These are phyloP conservation scores for Volucella inanis DNA, from an alignment of 2,888 invertebrate genomes.

Conservation along the genomic window DNA sequence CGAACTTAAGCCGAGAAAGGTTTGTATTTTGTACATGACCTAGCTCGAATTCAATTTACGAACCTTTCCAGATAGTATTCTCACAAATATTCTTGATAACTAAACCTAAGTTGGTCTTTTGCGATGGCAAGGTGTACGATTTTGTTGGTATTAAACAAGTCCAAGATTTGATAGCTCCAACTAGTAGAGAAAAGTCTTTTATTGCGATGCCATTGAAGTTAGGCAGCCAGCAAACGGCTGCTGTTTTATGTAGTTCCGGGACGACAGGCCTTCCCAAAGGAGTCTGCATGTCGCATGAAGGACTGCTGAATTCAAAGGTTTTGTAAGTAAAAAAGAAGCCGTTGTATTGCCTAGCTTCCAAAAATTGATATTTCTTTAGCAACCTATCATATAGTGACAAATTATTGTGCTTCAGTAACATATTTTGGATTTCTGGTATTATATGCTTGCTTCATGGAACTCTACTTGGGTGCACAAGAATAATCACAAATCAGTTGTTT, in stretches of 20 bases:
- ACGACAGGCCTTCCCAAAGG: slow-evolving; percentile 75
- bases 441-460: slow-evolving; percentile 62
- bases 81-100: slow-evolving; percentile 80
- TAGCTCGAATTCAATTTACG: no score
- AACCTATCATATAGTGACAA: slow-evolving; percentile 42
- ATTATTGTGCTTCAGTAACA: slow-evolving; percentile 75
- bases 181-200: slow-evolving; percentile 61
- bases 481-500: slow-evolving; percentile 75
- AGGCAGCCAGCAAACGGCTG: slow-evolving; percentile 70
- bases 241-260: slow-evolving; percentile 75
- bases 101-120: slow-evolving; percentile 81
- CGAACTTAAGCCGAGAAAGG: no score
- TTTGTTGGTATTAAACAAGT: slow-evolving; percentile 65
- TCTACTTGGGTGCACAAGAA: slow-evolving; percentile 56
- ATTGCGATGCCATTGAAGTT: slow-evolving; percentile 33
- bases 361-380: slow-evolving; percentile 20
- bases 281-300: slow-evolving; percentile 73
- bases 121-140: slow-evolving; percentile 79
- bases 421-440: slow-evolving; percentile 77
- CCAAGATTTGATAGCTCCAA: slow-evolving; percentile 66
- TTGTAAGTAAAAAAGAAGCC: slow-evolving; percentile 33
- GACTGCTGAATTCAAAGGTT: slow-evolving; percentile 34
- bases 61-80: slow-evolving; percentile 76
- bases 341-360: no score
- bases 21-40: no score